Conservation (phyloP, 2,888 invertebrate genomes). For the Anarsia innoxiella region DNA sequence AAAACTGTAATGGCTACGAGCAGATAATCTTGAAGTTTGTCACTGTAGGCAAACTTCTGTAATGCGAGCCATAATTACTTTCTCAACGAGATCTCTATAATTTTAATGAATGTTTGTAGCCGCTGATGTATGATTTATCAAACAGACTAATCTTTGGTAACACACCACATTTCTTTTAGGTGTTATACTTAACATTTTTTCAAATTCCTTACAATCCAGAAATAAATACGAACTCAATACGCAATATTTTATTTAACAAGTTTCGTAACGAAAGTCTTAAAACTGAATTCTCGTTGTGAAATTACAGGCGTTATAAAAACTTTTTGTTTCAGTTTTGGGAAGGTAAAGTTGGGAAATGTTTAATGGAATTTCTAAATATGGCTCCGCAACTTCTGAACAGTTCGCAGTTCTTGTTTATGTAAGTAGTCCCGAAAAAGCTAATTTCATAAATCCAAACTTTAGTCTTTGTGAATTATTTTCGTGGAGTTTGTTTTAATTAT, state of each 20-base stretch:
- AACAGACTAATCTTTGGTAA: no score
- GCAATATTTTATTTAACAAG: no score
- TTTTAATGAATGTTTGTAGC: constrained; percentile 17
- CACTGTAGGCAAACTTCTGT: constrained; percentile 44
- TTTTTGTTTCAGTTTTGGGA: constrained; percentile 18
- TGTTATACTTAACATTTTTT: no score
- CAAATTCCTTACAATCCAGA: no score
- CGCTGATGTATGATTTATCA: no score
- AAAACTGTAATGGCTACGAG: constrained; percentile 54
- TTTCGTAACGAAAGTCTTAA: not conserved
- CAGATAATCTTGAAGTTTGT: constrained; percentile 61
- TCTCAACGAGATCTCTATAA: constrained; percentile 32
- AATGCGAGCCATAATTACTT: constrained; percentile 51
- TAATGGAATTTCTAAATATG: constrained; percentile 15
- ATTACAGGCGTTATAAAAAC: constrained; percentile 23
- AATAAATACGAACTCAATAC: no score
- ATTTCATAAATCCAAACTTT: no score
- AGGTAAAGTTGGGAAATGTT: constrained; percentile 16
- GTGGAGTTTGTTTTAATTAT: no score
- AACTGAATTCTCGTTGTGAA: constrained; percentile 23
- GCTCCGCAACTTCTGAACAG: constrained; percentile 9
- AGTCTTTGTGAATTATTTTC: no score
- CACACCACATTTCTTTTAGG: no score
- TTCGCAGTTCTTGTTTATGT: constrained; percentile 11
- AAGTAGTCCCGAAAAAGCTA: no score